phyloP scores from a whole-genome alignment of 2,797 vertebrate genomes.

The Microctenopoma stevenorrisi region DNA sequence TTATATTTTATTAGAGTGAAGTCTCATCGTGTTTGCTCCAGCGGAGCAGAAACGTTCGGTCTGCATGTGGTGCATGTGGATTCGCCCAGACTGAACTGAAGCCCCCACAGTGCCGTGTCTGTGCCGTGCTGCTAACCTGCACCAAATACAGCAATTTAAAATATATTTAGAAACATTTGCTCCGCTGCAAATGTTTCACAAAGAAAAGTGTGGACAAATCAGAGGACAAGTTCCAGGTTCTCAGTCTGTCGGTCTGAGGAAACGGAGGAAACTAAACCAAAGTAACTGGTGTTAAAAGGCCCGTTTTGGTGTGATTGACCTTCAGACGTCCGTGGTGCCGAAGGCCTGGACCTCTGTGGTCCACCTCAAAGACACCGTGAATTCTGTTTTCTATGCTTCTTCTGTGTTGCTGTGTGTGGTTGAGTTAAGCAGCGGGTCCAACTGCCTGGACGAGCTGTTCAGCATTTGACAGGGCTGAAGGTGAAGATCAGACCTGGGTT shows the following conservation, averaged over 20 bases:
- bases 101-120: too few relatives aligned
- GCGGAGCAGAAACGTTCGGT: constrained; percentile 13
- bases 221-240: not conserved
- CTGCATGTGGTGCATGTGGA: not conserved
- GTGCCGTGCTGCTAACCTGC: too few relatives aligned
- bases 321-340: too few relatives aligned
- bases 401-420: not conserved
- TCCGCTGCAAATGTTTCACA: not conserved
- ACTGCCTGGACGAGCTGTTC: not conserved
- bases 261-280: too few relatives aligned
- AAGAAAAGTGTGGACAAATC: not conserved
- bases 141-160: not conserved
- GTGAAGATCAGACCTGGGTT: not conserved
- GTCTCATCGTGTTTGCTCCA: constrained; percentile 20
- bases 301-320: too few relatives aligned
- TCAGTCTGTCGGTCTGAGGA: too few relatives aligned
- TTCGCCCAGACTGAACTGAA: not conserved
- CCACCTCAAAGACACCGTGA: too few relatives aligned
- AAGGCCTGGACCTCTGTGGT: too few relatives aligned
- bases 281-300: too few relatives aligned
- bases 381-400: not conserved
- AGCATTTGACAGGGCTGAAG: not conserved
- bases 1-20: constrained; percentile 24
- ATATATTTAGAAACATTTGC: not conserved
- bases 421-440: not conserved